These are phyloP conservation scores for Phyllostomus discolor DNA, from an alignment of 2,113 vertebrate genomes.

Conservation along the genomic window DNA sequence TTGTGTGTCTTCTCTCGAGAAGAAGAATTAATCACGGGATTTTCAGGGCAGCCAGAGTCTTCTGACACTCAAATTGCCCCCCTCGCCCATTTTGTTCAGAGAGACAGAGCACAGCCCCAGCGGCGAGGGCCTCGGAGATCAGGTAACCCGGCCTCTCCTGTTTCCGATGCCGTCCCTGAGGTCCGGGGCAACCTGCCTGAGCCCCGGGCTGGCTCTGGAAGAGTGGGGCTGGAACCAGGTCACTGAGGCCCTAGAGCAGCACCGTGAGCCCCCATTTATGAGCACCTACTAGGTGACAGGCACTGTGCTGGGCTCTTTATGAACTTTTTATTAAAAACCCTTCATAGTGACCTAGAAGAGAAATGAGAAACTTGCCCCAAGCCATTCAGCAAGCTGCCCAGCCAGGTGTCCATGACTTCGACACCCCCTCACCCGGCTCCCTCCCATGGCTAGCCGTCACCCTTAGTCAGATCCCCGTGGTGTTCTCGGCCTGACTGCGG, in stretches of 20 bases:
- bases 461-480: neutral
- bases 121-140: neutral
- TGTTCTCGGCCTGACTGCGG: neutral
- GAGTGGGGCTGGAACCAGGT: neutral
- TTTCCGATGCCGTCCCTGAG: neutral
- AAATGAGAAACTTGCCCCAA: neutral
- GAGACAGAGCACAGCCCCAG: neutral
- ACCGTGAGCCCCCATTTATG: neutral
- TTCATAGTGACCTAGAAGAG: neutral
- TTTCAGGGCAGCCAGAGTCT: constrained; percentile 13
- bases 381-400: neutral
- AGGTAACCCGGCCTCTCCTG: neutral
- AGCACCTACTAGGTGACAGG: neutral
- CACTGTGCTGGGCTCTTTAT: neutral
- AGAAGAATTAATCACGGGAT: constrained; percentile 24
- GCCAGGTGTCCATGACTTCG: neutral
- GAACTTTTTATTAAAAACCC: neutral
- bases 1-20: constrained; percentile 28
- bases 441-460: neutral
- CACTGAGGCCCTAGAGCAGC: neutral
- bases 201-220: neutral
- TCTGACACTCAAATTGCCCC: neutral
- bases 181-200: neutral
- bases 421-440: neutral
- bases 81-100: neutral